Evolutionary conservation across 2,888 invertebrate species (phyloP), one percentile per base, ranked within the genome.

Genomic region (Diploptera punctata): DNA sequence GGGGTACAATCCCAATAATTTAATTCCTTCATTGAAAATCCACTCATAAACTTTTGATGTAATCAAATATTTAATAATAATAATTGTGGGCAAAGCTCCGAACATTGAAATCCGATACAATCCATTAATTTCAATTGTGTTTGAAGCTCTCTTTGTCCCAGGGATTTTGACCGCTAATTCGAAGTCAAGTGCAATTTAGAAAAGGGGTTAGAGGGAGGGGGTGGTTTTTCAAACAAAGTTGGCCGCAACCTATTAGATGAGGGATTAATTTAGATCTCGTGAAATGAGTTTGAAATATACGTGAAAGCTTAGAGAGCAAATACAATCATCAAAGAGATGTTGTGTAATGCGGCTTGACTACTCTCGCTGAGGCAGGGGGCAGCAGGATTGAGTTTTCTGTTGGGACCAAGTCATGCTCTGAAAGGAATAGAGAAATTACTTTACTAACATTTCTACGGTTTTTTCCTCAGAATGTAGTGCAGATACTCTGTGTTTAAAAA

Each of bases 281-380:
- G 52, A 52, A 52, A 52, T 21, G 24, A 52, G 52, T 52, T 52
- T 2, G 21, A 24, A 24, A 52, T 52, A 52, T 24, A 52, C 24
- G 52, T 52, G 24, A 52, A 24, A 52, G 52, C 52, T 21, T 52
- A 21, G 13, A 7, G 24, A 52, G 52, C 52, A 52, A 52, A 52
- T 13, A 24, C 52, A 52, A 52, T 52, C 52, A 52, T 52, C 52
- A 52, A 52, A 52, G 52, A 52, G 52, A 52, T 21, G 52, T 52
- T 52, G 52, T 52, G n/a, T 24, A 52, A 24, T 52, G 52, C 13
- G 52, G 21, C 52, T 52, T 33, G 33, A 5, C 24, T 24, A 24
- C 52, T 24, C 52, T 21, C 13, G 3, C 4, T 4, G 24, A 24
- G 13, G 10, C 13, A 1, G 24, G 33, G 7, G 5, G 5, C 10